Evolutionary conservation across 2,113 vertebrate genomes (phyloP).

Genomic region (Melanotaenia duboulayi): DNA sequence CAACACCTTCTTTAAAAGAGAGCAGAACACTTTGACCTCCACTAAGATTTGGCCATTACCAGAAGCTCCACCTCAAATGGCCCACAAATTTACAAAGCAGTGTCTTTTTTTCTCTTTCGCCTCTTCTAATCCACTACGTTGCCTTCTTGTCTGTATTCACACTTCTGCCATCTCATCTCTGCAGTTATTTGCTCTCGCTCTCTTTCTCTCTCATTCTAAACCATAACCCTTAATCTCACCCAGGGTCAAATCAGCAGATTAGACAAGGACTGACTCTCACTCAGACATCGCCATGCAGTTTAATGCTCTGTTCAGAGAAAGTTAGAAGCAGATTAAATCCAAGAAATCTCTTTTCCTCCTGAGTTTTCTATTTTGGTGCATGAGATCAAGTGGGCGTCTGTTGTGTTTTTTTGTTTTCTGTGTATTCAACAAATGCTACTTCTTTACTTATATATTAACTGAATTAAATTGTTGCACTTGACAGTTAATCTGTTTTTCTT

Average conservation of each 20-base stretch:
- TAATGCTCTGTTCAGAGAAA: conserved; percentile 74
- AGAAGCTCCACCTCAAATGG: background rate
- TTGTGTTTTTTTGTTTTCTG: background rate
- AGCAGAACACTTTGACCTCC: conserved; percentile 25
- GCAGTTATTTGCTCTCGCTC: conserved; percentile 36
- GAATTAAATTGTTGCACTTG: too few species aligned
- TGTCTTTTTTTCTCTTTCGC: background rate
- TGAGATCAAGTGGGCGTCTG: conserved; percentile 1
- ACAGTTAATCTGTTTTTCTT: too few species aligned
- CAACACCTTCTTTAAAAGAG: conserved; percentile 40
- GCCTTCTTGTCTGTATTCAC: conserved; percentile 37
- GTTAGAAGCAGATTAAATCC: conserved; percentile 77
- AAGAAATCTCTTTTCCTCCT: conserved; percentile 47
- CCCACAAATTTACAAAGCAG: background rate
- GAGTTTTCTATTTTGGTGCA: conserved; percentile 29
- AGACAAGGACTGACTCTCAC: conserved; percentile 60
- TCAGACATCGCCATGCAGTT: conserved; percentile 62
- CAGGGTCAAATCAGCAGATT: conserved; percentile 78
- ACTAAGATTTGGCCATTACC: conserved; percentile 2
- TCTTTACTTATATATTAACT: too few species aligned
- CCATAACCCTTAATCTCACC: conserved; percentile 73
- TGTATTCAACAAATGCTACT: background rate
- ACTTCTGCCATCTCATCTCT: conserved; percentile 38
- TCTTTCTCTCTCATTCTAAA: conserved; percentile 52
- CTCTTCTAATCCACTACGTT: conserved; percentile 41